phyloP scores from a whole-genome alignment of 2,888 invertebrate genomes.

The Andricus curvator region DNA sequence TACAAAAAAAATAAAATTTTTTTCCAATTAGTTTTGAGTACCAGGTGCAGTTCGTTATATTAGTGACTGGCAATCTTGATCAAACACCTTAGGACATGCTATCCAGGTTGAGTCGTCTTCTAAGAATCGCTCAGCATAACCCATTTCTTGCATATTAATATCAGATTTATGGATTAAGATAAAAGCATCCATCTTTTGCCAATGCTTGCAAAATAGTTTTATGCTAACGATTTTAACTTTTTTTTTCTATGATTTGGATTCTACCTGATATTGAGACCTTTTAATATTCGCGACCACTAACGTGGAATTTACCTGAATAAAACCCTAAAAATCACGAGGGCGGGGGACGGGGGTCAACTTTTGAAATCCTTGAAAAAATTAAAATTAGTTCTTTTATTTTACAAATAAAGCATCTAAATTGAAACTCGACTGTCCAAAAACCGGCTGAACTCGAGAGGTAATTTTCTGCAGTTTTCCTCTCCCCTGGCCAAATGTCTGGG shows the following conservation, averaged over 20 bases:
- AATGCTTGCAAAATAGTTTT: not conserved
- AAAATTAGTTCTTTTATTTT: too few species aligned
- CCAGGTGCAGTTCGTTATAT: not conserved
- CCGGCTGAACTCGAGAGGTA: too few species aligned
- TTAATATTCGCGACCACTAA: too few species aligned
- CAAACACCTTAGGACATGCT: not conserved
- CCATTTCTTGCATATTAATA: slow-evolving; percentile 29
- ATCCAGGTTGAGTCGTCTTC: slow-evolving; percentile 2
- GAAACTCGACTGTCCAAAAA: too few species aligned
- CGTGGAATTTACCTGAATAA: too few species aligned
- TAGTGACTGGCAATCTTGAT: slow-evolving; percentile 6
- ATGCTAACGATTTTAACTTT: not conserved
- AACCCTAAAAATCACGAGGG: too few species aligned
- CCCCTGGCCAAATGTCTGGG: too few species aligned
- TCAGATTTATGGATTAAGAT: slow-evolving; percentile 30
- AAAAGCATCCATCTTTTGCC: slow-evolving; percentile 5
- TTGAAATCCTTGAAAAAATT: too few species aligned
- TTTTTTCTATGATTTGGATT: not conserved
- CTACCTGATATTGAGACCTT: too few species aligned
- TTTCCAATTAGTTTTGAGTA: not conserved
- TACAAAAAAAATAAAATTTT: not conserved
- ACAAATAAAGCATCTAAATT: too few species aligned
- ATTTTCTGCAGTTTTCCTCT: too few species aligned
- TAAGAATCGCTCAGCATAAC: slow-evolving; percentile 5
- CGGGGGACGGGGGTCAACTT: too few species aligned